Conservation (phyloP, 2,113 vertebrate species). For the Catharus fuscescens region DNA sequence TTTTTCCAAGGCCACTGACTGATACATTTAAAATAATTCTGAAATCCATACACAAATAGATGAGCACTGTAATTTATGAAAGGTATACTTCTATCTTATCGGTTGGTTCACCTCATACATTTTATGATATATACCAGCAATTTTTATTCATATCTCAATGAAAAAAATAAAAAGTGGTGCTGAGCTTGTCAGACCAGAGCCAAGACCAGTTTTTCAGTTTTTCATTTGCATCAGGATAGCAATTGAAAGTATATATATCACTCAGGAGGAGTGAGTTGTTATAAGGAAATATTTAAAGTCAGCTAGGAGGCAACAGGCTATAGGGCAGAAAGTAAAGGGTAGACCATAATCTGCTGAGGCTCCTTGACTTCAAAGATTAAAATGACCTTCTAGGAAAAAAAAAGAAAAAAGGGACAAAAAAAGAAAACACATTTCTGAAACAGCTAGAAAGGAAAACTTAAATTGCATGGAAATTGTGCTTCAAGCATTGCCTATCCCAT, state of each 20-base stretch:
- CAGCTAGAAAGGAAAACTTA: constrained; percentile 11
- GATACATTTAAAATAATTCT: not conserved
- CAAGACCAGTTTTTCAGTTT: not conserved
- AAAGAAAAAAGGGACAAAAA: not conserved
- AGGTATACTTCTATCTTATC: not conserved
- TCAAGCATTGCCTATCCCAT: not conserved
- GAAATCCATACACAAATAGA: not conserved
- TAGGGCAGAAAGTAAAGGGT: not conserved
- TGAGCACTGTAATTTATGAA: not conserved
- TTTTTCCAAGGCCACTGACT: not conserved
- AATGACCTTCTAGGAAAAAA: not conserved
- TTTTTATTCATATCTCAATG: not conserved
- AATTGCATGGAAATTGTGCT: constrained; percentile 45
- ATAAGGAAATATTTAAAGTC: constrained; percentile 1
- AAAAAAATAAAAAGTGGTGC: not conserved
- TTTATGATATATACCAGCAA: not conserved
- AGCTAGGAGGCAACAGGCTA: not conserved
- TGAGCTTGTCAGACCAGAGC: not conserved
- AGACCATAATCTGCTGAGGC: not conserved
- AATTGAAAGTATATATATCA: not conserved
- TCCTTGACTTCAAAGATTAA: not conserved
- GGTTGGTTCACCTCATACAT: not conserved
- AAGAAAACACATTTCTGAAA: not conserved
- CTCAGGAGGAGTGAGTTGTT: not conserved
- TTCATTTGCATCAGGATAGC: not conserved